phyloP scores from a whole-genome alignment of 2,888 invertebrate genomes.

The Drosophila phalerata region DNA sequence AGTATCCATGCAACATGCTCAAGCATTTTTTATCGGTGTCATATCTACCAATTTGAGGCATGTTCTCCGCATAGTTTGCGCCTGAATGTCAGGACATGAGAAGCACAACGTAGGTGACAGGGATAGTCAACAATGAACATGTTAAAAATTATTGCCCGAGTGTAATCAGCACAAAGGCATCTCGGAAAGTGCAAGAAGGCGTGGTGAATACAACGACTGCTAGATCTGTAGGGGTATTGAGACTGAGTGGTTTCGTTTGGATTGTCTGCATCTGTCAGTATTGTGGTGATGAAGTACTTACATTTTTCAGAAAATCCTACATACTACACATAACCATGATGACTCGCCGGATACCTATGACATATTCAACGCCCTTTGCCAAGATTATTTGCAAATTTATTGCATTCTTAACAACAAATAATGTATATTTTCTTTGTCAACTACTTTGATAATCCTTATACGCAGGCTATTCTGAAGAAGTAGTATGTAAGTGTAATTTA shows the following conservation, averaged over 20 bases:
- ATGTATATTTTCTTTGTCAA: neutral
- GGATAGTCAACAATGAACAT: slow-evolving; percentile 44
- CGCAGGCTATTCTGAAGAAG: neutral
- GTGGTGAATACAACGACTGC: slow-evolving; percentile 23
- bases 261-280: slow-evolving; percentile 32
- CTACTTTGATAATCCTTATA: neutral
- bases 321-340: slow-evolving; percentile 62
- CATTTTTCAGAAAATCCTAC: slow-evolving; percentile 66
- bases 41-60: slow-evolving; percentile 53
- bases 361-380: slow-evolving; percentile 37
- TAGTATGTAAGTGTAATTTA: neutral
- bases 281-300: slow-evolving; percentile 34
- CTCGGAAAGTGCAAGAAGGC: slow-evolving; percentile 59
- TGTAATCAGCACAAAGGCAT: slow-evolving; percentile 67
- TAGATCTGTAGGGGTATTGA: slow-evolving; percentile 15
- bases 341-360: slow-evolving; percentile 15
- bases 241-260: slow-evolving; percentile 22
- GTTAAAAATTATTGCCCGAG: slow-evolving; percentile 61
- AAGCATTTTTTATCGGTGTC: slow-evolving; percentile 54
- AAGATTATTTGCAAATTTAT: slow-evolving; percentile 54
- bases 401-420: slow-evolving; percentile 24
- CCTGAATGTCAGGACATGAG: slow-evolving; percentile 41
- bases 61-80: slow-evolving; percentile 38
- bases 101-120: slow-evolving; percentile 26
- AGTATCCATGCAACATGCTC: slow-evolving; percentile 17